Percentiles rank a stretch among this genome's conserved stretches.
phyloP scores from a whole-genome alignment of 2,113 vertebrate genomes.

The Leucosticte australis region DNA sequence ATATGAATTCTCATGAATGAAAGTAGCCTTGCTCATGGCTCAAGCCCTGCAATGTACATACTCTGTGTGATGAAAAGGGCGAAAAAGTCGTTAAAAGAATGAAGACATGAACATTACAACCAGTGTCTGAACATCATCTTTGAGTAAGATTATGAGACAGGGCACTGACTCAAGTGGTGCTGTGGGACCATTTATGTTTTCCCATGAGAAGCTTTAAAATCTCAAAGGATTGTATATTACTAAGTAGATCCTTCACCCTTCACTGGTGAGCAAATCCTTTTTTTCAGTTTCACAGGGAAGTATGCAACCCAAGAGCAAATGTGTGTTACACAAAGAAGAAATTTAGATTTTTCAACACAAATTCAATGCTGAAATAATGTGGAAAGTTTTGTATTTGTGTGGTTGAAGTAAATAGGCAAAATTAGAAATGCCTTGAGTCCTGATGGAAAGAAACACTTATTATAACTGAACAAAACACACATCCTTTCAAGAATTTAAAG shows the following conservation, averaged over 20 bases:
- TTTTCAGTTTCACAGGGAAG: not conserved
- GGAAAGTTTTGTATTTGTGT: not conserved
- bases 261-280: not conserved
- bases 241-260: not conserved
- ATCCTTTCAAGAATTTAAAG: not conserved
- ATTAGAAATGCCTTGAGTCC: not conserved
- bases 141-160: not conserved
- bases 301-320: not conserved
- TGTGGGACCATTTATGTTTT: not conserved
- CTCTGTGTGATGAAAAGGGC: accelerated
- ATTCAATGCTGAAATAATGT: not conserved
- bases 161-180: not conserved
- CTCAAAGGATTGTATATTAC: not conserved
- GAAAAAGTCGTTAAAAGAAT: not conserved
- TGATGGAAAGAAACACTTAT: not conserved
- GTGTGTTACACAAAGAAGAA: not conserved
- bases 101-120: not conserved
- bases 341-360: not conserved
- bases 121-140: not conserved
- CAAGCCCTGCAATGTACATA: not conserved
- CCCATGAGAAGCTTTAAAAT: not conserved
- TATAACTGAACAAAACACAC: not conserved
- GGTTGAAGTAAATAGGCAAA: not conserved
- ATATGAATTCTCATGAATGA: not conserved
- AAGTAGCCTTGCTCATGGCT: not conserved